Evolutionary conservation across 1,140 invertebrate genomes (phyloP), one percentile per base, ranked within the genome.

Genomic region (Drosophila pseudoobscura): DNA sequence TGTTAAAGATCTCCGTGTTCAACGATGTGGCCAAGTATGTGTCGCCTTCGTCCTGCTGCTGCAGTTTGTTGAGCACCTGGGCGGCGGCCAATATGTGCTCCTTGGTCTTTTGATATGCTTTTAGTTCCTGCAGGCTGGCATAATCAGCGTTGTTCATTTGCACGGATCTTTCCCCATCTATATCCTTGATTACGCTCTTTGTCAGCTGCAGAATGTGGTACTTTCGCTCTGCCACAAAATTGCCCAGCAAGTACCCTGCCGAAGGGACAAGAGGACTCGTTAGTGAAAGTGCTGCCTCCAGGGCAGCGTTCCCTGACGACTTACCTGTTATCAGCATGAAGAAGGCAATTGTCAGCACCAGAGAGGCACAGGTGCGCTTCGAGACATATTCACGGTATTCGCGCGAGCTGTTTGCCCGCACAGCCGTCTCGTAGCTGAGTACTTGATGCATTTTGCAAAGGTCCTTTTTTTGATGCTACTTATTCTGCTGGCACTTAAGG

Each of bases 361-460:
- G 64, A 20, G 80, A 84, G 54, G 89, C 72, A 50, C 91, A 92
- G n/a, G 91, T 92, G 15, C 91, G 82, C 66, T 92, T 92, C 13
- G 83, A 80, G 41, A 92, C 74, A 63, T 89, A 91, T 64, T 91
- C 87, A 11, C 89, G 89, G 69, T 77, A 84, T 35, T 91, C 91
- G 13, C 90, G 87, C 1, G 83, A 78, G 31, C 77, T 83, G 58
- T 82, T 89, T 62, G 88, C 84, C 72, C 91, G 64, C 56, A 91
- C 89, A n/a, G 91, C 85, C 61, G 91, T 91, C 74, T 92, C 90
- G 61, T 91, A 92, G 73, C 91, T 90, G 8, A 92, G 80, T 55
- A 92, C 91, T 52, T 90, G 88, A 88, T 92, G 90, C 91, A 92
- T 92, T 49, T 55, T 75, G 51, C 1, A 29, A 39, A 8, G 7